Conservation (phyloP, 2,113 vertebrate species). For the Elachura formosa region DNA sequence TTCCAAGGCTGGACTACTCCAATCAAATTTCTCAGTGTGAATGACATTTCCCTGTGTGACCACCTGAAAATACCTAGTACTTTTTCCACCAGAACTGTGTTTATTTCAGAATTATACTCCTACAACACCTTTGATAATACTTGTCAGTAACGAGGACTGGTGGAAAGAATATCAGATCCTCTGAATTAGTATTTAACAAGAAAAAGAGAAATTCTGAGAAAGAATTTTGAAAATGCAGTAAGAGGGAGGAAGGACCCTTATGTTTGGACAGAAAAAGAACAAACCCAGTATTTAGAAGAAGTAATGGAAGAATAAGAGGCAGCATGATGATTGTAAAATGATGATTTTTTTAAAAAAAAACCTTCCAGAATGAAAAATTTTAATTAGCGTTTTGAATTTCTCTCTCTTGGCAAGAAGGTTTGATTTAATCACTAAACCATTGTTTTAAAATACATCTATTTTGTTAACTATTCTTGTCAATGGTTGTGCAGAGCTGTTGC, state of each 20-base stretch:
- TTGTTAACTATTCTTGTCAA: neutral
- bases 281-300: neutral
- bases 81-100: neutral
- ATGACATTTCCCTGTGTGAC: neutral
- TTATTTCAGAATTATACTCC: neutral
- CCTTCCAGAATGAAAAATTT: neutral
- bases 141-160: neutral
- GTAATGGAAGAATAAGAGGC: neutral
- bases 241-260: neutral
- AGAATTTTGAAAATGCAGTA: neutral
- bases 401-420: neutral
- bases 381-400: neutral
- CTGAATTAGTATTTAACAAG: neutral
- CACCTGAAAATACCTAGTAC: neutral
- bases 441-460: neutral
- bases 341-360: neutral
- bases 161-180: neutral
- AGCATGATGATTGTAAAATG: neutral
- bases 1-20: slow-evolving; percentile 8
- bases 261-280: neutral
- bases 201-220: neutral
- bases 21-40: neutral
- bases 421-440: neutral
- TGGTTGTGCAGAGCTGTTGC: neutral
- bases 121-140: neutral